A percentile compares a stretch with the other conserved stretches of the same genome.
These are phyloP conservation scores for Polyploca ridens DNA, from an alignment of 2,888 invertebrate genomes.

Conservation along the genomic window DNA sequence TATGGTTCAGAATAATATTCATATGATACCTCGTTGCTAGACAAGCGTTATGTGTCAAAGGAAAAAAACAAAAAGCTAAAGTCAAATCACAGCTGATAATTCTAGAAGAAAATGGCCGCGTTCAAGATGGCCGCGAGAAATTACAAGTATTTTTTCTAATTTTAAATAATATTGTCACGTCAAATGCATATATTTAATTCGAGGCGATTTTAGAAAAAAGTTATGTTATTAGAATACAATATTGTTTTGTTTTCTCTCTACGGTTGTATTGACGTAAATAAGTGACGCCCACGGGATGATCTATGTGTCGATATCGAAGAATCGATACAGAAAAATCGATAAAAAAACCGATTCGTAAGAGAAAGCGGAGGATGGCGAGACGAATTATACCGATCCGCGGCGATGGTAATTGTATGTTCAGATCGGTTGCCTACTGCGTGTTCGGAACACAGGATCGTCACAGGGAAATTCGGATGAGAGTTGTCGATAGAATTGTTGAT, in stretches of 20 bases:
- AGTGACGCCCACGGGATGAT: slow-evolving; percentile 21
- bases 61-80: slow-evolving; percentile 13
- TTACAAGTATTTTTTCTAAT: slow-evolving; percentile 17
- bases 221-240: background rate
- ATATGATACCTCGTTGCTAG: background rate
- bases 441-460: slow-evolving; percentile 70
- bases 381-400: slow-evolving; percentile 66
- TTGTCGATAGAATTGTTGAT: slow-evolving; percentile 63
- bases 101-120: slow-evolving; percentile 5
- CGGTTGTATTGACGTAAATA: slow-evolving; percentile 20
- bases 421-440: slow-evolving; percentile 68
- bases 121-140: slow-evolving; percentile 30
- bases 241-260: slow-evolving; percentile 12
- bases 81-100: slow-evolving; percentile 20
- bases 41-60: background rate
- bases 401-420: slow-evolving; percentile 75
- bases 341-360: slow-evolving; percentile 25
- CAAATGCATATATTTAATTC: background rate
- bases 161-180: slow-evolving; percentile 3
- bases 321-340: slow-evolving; percentile 22
- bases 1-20: background rate
- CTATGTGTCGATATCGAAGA: slow-evolving; percentile 38
- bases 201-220: background rate
- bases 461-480: slow-evolving; percentile 62
- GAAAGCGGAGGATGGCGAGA: slow-evolving; percentile 50